Conservation (phyloP, 1,140 invertebrate genomes). For the Tetramorium simillimum region DNA sequence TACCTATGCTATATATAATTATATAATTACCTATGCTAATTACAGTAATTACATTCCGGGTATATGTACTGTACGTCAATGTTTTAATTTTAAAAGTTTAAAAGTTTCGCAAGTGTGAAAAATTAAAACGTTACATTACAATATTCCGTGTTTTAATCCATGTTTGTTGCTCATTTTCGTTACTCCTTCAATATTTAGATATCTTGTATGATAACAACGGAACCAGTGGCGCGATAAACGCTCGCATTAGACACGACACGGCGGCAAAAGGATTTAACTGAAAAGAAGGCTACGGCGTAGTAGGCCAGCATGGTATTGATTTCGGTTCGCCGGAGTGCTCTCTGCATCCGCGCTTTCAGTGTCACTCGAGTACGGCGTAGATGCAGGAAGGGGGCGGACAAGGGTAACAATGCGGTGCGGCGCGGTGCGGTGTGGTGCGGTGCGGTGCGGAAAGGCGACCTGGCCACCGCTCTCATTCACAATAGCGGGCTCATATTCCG, state of each 20-base stretch:
- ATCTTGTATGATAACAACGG: not conserved
- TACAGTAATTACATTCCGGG: not conserved
- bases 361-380: constrained; percentile 73
- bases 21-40: not conserved
- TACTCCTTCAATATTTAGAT: not conserved
- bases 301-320: constrained; percentile 76
- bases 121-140: too few relatives aligned
- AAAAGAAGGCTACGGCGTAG: constrained; percentile 79
- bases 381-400: constrained; percentile 52
- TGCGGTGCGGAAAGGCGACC: not conserved
- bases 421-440: not conserved
- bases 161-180: not conserved
- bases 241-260: constrained; percentile 33
- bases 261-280: constrained; percentile 69
- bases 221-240: not conserved
- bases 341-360: constrained; percentile 73
- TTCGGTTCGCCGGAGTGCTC: constrained; percentile 69
- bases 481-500: not conserved
- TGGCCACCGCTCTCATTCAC: constrained; percentile 53
- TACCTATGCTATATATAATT: not conserved
- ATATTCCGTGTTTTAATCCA: too few relatives aligned
- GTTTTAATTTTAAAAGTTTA: not conserved
- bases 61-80: not conserved
- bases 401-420: not conserved
- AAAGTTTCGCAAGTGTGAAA: too few relatives aligned